phyloP scores from a whole-genome alignment of 2,797 vertebrate species.

The Erithacus rubecula region DNA sequence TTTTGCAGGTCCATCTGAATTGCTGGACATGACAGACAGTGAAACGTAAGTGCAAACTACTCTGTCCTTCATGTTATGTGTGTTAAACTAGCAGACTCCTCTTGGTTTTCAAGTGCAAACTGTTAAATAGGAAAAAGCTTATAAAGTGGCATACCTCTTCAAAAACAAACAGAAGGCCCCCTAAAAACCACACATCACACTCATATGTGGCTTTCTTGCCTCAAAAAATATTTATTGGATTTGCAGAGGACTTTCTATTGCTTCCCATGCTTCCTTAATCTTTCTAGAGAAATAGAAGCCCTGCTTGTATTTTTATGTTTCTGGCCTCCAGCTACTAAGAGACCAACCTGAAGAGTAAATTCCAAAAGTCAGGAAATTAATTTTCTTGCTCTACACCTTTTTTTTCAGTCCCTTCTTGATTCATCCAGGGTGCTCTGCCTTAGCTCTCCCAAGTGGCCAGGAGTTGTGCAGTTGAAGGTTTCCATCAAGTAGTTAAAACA shows the following conservation, averaged over 20 bases:
- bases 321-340: not conserved
- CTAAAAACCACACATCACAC: not conserved
- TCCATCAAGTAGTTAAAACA: not conserved
- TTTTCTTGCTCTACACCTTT: not conserved
- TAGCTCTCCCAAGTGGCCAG: not conserved
- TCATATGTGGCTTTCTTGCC: not conserved
- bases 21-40: conserved; percentile 90
- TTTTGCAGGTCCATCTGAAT: conserved; percentile 86
- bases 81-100: not conserved
- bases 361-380: not conserved
- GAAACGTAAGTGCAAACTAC: conserved; percentile 83
- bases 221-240: not conserved
- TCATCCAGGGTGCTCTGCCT: not conserved
- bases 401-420: not conserved
- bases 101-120: not conserved
- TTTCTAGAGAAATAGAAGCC: not conserved
- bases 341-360: not conserved
- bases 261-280: not conserved
- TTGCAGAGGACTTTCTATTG: not conserved
- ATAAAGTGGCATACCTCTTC: not conserved
- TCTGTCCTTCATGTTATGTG: not conserved
- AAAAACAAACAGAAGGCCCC: not conserved
- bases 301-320: not conserved
- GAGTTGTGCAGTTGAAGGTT: not conserved
- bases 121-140: not conserved